A percentile compares a stretch with the other conserved stretches of the same genome.
Evolutionary conservation across 2,797 vertebrate genomes (phyloP).

Genomic region (Heteromormyrus szaboi): DNA sequence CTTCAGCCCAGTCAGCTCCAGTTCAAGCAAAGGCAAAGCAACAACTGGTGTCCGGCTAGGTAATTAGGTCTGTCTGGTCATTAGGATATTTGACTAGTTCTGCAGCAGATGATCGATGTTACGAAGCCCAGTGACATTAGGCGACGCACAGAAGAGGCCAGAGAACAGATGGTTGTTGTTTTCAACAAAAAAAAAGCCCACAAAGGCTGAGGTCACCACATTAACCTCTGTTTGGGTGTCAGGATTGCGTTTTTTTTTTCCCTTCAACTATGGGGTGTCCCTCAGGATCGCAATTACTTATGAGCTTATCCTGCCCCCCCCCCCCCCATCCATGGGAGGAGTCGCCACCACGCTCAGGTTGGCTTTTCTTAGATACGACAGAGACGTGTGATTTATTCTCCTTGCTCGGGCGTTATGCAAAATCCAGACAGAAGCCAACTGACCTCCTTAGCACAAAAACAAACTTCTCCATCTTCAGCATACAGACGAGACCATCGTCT

Average conservation of each 20-base stretch:
- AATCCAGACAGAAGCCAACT: not conserved
- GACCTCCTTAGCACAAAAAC: not conserved
- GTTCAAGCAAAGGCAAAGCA: not conserved
- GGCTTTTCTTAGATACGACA: not conserved
- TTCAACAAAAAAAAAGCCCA: not conserved
- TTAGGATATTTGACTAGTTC: constrained; percentile 5
- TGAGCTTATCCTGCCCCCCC: not conserved
- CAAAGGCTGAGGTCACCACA: not conserved
- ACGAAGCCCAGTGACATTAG: not conserved
- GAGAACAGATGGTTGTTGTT: constrained; percentile 7
- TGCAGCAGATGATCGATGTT: constrained; percentile 7
- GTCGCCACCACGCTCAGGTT: not conserved
- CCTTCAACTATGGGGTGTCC: not conserved
- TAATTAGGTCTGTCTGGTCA: not conserved
- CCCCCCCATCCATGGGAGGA: not conserved
- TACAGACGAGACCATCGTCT: not conserved
- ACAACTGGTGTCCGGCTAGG: not conserved
- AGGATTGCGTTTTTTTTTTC: not conserved
- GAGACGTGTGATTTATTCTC: not conserved
- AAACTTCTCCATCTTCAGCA: not conserved
- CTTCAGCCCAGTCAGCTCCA: not conserved
- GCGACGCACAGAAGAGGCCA: not conserved
- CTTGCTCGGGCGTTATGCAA: not conserved
- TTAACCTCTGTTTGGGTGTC: constrained; percentile 6
- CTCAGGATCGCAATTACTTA: not conserved